phyloP scores from a whole-genome alignment of 2,113 vertebrate genomes.

The Triplophysa siluroides region DNA sequence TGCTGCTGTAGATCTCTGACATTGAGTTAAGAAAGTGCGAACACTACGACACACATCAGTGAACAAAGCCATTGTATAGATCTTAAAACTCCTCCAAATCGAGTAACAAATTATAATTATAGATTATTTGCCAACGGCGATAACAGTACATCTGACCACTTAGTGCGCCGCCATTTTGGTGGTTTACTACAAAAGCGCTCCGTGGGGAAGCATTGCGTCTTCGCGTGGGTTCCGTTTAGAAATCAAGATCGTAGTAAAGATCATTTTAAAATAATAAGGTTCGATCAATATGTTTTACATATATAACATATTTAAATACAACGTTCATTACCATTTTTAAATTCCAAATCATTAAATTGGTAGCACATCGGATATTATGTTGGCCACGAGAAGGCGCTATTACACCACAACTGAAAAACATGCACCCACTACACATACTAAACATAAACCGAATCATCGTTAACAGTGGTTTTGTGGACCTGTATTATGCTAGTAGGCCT shows the following conservation, averaged over 20 bases:
- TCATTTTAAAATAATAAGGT: background rate
- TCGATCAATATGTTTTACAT: background rate
- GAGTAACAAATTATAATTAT: background rate
- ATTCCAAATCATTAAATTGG: too few relatives aligned
- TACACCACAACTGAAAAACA: background rate
- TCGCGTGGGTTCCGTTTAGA: background rate
- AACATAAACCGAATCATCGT: background rate
- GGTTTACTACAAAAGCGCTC: background rate
- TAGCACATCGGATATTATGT: too few relatives aligned
- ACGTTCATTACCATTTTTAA: too few relatives aligned
- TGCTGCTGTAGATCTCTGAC: conserved; percentile 47
- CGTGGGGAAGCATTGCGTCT: background rate
- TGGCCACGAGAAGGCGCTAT: too few relatives aligned
- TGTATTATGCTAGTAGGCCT: background rate
- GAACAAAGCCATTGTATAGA: conserved; percentile 59
- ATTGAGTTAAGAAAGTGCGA: conserved; percentile 61
- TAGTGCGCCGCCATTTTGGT: conserved; percentile 12
- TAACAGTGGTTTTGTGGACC: background rate
- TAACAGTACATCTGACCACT: background rate
- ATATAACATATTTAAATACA: too few relatives aligned
- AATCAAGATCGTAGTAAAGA: background rate
- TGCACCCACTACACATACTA: background rate
- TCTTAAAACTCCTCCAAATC: background rate
- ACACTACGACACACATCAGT: conserved; percentile 46
- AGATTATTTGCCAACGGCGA: background rate